A percentile compares a stretch with the other conserved stretches of the same genome.
phyloP scores from a whole-genome alignment of 2,888 invertebrate species.

The Drosophila vallismaia region DNA sequence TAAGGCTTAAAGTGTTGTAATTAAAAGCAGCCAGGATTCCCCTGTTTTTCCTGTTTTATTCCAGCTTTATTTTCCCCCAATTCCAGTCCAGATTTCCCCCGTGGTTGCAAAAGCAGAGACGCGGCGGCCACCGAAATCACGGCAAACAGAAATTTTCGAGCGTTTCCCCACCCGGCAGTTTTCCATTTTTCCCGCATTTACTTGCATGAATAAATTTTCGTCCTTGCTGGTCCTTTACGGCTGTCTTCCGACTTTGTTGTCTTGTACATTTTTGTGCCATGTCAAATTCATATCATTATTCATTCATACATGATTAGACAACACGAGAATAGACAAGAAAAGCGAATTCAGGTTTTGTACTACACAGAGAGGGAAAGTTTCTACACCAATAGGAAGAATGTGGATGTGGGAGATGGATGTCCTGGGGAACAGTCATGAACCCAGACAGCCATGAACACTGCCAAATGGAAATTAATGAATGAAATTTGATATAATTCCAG shows the following conservation, averaged over 20 bases:
- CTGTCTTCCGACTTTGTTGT: slow-evolving; percentile 18
- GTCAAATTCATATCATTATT: slow-evolving; percentile 80
- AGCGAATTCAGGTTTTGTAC: slow-evolving; percentile 68
- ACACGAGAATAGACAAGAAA: slow-evolving; percentile 43
- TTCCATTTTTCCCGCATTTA: slow-evolving; percentile 60
- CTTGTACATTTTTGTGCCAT: slow-evolving; percentile 72
- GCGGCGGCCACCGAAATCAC: slow-evolving; percentile 62
- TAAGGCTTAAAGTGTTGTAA: slow-evolving; percentile 65
- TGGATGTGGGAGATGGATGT: neutral
- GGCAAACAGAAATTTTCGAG: slow-evolving; percentile 53
- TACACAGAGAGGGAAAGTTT: slow-evolving; percentile 52
- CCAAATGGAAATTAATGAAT: slow-evolving; percentile 78
- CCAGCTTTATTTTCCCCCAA: slow-evolving; percentile 7
- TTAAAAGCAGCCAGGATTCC: slow-evolving; percentile 52
- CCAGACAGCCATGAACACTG: slow-evolving; percentile 71
- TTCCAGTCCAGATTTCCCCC: slow-evolving; percentile 1
- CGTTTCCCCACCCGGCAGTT: slow-evolving; percentile 15
- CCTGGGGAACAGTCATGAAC: slow-evolving; percentile 5
- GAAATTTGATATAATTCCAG: slow-evolving; percentile 77
- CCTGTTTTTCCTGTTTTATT: neutral
- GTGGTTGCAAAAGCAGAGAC: slow-evolving; percentile 51
- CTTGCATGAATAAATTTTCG: slow-evolving; percentile 74
- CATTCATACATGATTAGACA: slow-evolving; percentile 80
- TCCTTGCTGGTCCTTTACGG: slow-evolving; percentile 61
- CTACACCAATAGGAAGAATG: slow-evolving; percentile 20